Evolutionary conservation across 2,888 invertebrate species (phyloP), one percentile per base, ranked within the genome.

Genomic region (Cordilura impudica): DNA sequence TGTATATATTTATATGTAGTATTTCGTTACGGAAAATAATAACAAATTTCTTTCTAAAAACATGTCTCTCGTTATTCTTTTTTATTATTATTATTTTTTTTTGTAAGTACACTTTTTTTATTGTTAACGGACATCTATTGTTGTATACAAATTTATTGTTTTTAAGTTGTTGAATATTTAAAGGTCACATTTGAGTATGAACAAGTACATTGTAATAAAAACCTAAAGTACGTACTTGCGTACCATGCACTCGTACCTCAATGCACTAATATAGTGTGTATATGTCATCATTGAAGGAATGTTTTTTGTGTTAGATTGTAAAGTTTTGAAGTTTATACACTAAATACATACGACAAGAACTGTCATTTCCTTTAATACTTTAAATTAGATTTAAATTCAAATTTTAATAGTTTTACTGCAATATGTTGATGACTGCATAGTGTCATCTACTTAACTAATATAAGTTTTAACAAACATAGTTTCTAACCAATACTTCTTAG

Each of bases 351-450:
- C 26, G n/a, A 45, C 29, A 0, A 69, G 39, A 51, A 63, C 29
- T 72, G 54, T n/a, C 47, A 67, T 61, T 72, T 66, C 35, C 67
- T 56, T 56, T 63, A 67, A 29, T 26, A 16, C 47, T 19, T 71
- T 61, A 45, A 69, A 63, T 31, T 63, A 26, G 43, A 58, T 73
- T 63, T 43, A 60, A 65, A 73, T 69, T 69, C 53, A 65, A 73
- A 78, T 65, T 58, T 69, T 43, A 78, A 73, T 69, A 35, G 16
- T 73, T 73, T 19, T 29, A 53, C 73, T 78, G 69, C 78, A 77
- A 51, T 43, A 12, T 29, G 53, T 66, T 39, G 7, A 29, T 31
- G 16, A 16, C n/a, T 53, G 8, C 19, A 29, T 1, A 21, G 29
- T 7, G 16, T 43, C 14, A n/a, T 26, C 6, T 26, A 26, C 26